Evolutionary conservation across 2,797 vertebrate genomes (phyloP).

Genomic region (Petrocephalus schoutedeni): DNA sequence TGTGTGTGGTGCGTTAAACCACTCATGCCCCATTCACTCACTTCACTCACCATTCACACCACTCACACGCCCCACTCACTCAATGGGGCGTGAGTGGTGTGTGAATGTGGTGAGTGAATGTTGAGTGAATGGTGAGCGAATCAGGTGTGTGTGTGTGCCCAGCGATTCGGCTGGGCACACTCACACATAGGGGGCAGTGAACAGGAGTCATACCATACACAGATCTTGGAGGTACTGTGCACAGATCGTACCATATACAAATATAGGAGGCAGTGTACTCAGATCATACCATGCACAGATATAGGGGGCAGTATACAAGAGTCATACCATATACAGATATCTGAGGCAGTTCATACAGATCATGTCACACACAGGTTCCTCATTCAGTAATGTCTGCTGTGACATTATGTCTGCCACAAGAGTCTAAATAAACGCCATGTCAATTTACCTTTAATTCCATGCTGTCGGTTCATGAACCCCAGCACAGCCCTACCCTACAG

Average conservation of each 20-base stretch:
- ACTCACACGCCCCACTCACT: too few relatives aligned
- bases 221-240: too few relatives aligned
- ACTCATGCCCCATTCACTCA: too few relatives aligned
- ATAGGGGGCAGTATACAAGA: not conserved
- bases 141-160: too few relatives aligned
- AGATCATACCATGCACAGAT: not conserved
- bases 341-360: not conserved
- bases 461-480: conserved; percentile 55
- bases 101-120: too few relatives aligned
- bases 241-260: not conserved
- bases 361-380: not conserved
- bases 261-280: not conserved
- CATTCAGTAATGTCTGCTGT: not conserved
- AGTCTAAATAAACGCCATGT: not conserved
- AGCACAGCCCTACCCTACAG: conserved; percentile 53
- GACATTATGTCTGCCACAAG: not conserved
- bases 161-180: too few relatives aligned
- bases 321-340: not conserved
- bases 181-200: not conserved
- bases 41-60: too few relatives aligned
- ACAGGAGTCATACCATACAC: not conserved
- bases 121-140: too few relatives aligned
- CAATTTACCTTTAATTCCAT: not conserved
- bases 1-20: too few relatives aligned
- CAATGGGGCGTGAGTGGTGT: too few relatives aligned